Evolutionary conservation across 2,797 vertebrate genomes (phyloP), one percentile per base, ranked within the genome.

Genomic region (Schizopygopsis pylzovi): DNA sequence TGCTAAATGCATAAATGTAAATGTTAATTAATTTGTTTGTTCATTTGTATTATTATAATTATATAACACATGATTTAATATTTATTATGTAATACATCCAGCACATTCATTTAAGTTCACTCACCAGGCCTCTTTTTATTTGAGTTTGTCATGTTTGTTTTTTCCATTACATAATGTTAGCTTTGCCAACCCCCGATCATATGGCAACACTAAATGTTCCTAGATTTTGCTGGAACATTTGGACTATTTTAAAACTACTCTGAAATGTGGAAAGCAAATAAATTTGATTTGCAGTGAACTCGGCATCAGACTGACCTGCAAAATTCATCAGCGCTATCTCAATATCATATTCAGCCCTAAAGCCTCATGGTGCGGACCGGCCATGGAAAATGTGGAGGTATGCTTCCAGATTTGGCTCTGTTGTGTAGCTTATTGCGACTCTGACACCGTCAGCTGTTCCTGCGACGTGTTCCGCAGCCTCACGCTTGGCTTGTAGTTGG

Each of bases 211-310:
- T 25, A 71, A 81, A 54, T 52, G 43, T 61, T 65, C 61, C n/a
- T 49, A n/a, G 7, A 47, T 82, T 37, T 56, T 2, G 6, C 16
- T 59, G 81, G 39, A 82, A 61, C 39, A 43, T 37, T 81, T 54
- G 22, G 16, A 71, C n/a, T 39, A 41, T 49, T 28, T 72, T 16
- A 41, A 81, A 56, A 71, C 20, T n/a, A 72, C 71, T 76, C n/a
- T 13, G 22, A 67, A 20, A 67, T 77, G 45, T 67, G 72, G 72
- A 54, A 84, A 84, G 61, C 59, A 77, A 77, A 84, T 67, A 77
- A 39, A 52, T 83, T 49, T 77, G 72, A 77, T 45, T 41, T 67
- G 20, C 33, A 10, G 59, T 52, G 15, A 76, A 76, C 82, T 61
- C 22, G 10, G 22, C 20, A 22, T 13, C 54, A 45, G 70, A 33